Percentiles rank a stretch among this genome's conserved stretches.
Conservation (phyloP, 2,113 vertebrate species). For the Nannobrachium achirus region DNA sequence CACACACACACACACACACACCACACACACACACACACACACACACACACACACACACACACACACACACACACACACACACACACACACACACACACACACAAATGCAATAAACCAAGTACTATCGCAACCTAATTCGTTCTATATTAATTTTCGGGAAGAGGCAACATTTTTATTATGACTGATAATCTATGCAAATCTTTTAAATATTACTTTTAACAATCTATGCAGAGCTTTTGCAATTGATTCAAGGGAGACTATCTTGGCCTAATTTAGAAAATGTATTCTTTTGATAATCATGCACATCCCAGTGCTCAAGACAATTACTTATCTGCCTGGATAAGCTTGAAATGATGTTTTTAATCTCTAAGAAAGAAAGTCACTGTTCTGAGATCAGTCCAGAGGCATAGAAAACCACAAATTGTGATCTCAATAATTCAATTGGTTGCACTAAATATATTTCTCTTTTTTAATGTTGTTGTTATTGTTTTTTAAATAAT, state of each 20-base stretch:
- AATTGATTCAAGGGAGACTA: slow-evolving; percentile 63
- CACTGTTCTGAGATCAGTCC: slow-evolving; percentile 56
- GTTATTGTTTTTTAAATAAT: slow-evolving; percentile 23
- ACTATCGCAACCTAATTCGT: slow-evolving; percentile 66
- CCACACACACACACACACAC: background rate
- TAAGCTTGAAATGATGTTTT: slow-evolving; percentile 75
- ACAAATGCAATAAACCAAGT: slow-evolving; percentile 60
- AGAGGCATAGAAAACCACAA: slow-evolving; percentile 49
- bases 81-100: slow-evolving; percentile 42
- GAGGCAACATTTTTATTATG: slow-evolving; percentile 66
- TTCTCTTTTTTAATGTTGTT: slow-evolving; percentile 27
- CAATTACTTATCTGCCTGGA: slow-evolving; percentile 75
- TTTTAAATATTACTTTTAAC: slow-evolving; percentile 72
- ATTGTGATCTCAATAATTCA: slow-evolving; percentile 55
- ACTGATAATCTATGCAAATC: slow-evolving; percentile 80
- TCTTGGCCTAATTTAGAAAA: slow-evolving; percentile 74
- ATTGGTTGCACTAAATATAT: slow-evolving; percentile 50
- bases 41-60: slow-evolving; percentile 23
- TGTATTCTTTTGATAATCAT: slow-evolving; percentile 76
- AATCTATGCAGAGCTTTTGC: slow-evolving; percentile 69
- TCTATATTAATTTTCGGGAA: slow-evolving; percentile 74
- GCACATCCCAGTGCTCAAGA: slow-evolving; percentile 71
- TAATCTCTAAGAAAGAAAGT: slow-evolving; percentile 57
- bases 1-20: slow-evolving; percentile 1
- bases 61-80: slow-evolving; percentile 25